These are phyloP conservation scores for Cryptocephalus moraei DNA, from an alignment of 2,888 invertebrate species.

Conservation along the genomic window DNA sequence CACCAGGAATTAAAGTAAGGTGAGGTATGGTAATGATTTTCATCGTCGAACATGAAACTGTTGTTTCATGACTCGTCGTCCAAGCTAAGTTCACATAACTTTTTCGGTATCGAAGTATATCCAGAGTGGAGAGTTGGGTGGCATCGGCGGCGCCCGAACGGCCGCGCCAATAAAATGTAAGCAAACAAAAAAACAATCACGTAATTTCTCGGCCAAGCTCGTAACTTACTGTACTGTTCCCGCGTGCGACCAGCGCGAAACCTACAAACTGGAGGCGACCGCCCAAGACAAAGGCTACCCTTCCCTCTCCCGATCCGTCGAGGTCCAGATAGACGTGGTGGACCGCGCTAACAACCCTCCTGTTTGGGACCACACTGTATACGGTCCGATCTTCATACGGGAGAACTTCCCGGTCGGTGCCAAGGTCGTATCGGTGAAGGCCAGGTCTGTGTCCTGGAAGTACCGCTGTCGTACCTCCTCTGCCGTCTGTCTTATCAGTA, in stretches of 20 bases:
- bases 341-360: conserved; percentile 96
- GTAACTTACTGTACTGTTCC: conserved; percentile 3
- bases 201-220: too few relatives aligned
- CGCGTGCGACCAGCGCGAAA: conserved; percentile 64
- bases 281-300: conserved; percentile 96
- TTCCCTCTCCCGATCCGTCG: conserved; percentile 90
- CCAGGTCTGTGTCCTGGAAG: conserved; percentile 72
- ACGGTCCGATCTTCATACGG: conserved; percentile 95
- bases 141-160: too few relatives aligned
- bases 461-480: conserved; percentile 11
- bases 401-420: conserved; percentile 97
- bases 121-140: too few relatives aligned
- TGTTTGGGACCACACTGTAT: conserved; percentile 93
- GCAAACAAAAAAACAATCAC: too few relatives aligned
- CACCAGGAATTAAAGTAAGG: too few relatives aligned
- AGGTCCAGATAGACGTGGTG: conserved; percentile 97
- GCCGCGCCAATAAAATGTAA: too few relatives aligned
- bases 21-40: too few relatives aligned
- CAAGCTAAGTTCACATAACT: too few relatives aligned
- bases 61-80: too few relatives aligned
- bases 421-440: conserved; percentile 96
- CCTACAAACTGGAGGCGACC: conserved; percentile 96
- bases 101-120: too few relatives aligned
- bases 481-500: background rate
- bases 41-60: too few relatives aligned